Evolutionary conservation across 1,140 invertebrate species (phyloP), one percentile per base, ranked within the genome.

Genomic region (Ladona fulva): DNA sequence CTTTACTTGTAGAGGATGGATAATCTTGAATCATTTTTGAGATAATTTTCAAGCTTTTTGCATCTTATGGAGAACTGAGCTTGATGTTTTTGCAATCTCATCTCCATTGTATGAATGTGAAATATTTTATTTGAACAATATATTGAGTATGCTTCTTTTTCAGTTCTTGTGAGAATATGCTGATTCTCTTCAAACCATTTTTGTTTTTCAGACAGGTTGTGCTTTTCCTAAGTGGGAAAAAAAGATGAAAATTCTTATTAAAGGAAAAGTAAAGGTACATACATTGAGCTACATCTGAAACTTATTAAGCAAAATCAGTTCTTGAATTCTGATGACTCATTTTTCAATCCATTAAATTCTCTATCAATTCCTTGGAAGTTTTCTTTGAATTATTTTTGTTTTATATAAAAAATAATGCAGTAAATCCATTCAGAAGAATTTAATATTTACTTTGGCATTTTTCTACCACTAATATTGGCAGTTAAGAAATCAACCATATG

Each of bases 121-220:
- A 86, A 84, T 16, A 82, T 85, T 25, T 83, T 78, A 25, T 85
- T 81, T n/a, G 86, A 84, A 5, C 84, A 80, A 73, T 85, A 82
- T 22, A 83, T 78, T 74, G 85, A 82, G 24, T 87, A 83, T 37
- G 80, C 74, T 42, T 86, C 85, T 79, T 87, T 85, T 75, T 87
- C 85, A 25, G 85, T 84, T 25, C 81, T 80, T 7, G 80, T 80
- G 74, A 88, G 79, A 52, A 81, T 82, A 25, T 85, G 84, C 81
- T 87, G 79, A 25, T 83, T 81, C 37, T 80, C 83, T 77, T 87
- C 81, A 79, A 87, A 88, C 86, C 86, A 87, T 19, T 86, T 79
- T 24, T 85, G 82, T 77, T 86, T 86, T n/a, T 81, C 81, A 66
- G 86, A 84, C 78, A 87, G 85, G 16, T 66, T 42, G 42, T 74